Evolutionary conservation across 2,888 invertebrate genomes (phyloP).

Genomic region (Pogonocherus hispidulus): DNA sequence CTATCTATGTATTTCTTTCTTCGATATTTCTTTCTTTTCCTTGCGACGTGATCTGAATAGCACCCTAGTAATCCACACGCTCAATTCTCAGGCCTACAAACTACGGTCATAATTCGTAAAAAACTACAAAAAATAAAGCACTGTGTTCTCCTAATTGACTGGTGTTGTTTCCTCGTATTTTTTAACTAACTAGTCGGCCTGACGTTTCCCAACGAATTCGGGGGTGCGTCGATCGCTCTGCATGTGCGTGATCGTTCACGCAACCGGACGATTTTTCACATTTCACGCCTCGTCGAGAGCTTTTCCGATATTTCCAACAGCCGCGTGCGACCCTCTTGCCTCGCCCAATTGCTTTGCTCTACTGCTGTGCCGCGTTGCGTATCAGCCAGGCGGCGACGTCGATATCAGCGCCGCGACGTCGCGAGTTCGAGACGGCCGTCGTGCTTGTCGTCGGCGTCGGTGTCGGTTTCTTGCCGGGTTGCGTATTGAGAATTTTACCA

Average conservation of each 20-base stretch:
- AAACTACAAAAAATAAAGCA: constrained; percentile 25
- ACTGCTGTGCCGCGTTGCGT: constrained; percentile 34
- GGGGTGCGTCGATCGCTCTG: not conserved
- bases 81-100: not conserved
- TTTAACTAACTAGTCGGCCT: not conserved
- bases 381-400: constrained; percentile 39
- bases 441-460: not conserved
- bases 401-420: constrained; percentile 45
- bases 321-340: not conserved
- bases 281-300: constrained; percentile 33
- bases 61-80: not conserved
- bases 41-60: too few species aligned
- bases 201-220: too few species aligned
- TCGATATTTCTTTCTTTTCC: too few species aligned
- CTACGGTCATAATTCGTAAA: not conserved
- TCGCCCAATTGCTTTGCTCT: constrained; percentile 33
- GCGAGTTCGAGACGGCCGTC: not conserved
- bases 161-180: not conserved
- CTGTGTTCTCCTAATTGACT: constrained; percentile 19
- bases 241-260: constrained; percentile 40
- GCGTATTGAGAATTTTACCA: too few species aligned
- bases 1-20: too few species aligned
- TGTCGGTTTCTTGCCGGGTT: too few species aligned
- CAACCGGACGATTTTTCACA: constrained; percentile 37
- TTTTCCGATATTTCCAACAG: not conserved